These are phyloP conservation scores for Vanessa cardui DNA, from an alignment of 2,888 invertebrate species.

Conservation along the genomic window DNA sequence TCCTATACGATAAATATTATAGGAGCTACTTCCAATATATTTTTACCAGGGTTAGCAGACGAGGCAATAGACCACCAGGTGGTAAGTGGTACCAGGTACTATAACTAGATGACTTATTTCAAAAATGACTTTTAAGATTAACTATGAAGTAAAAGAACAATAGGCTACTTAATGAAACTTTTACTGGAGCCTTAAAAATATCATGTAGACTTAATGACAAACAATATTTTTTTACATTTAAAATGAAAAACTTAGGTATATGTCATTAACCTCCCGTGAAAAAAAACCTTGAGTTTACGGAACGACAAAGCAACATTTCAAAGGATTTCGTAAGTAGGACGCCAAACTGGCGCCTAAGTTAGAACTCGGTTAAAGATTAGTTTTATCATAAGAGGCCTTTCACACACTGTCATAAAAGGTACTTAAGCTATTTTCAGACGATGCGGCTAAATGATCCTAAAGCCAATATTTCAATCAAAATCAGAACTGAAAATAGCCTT, in stretches of 20 bases:
- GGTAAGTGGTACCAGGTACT: too few relatives aligned
- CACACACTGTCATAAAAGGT: neutral
- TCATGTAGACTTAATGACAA: too few relatives aligned
- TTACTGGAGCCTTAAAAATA: rapidly evolving
- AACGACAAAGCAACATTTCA: slow-evolving; percentile 6
- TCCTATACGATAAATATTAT: too few relatives aligned
- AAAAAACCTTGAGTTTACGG: neutral
- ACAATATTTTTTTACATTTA: neutral
- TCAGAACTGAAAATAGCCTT: too few relatives aligned
- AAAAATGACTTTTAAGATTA: too few relatives aligned
- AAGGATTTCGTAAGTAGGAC: slow-evolving; percentile 15
- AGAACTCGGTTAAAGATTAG: slow-evolving; percentile 14
- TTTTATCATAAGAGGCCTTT: neutral
- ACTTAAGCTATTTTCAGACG: neutral
- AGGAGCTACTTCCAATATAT: too few relatives aligned
- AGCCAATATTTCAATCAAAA: neutral
- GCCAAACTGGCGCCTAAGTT: neutral
- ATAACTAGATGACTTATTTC: too few relatives aligned
- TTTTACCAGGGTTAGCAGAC: too few relatives aligned
- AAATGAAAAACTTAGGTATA: neutral
- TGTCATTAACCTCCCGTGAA: neutral
- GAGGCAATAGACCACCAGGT: too few relatives aligned
- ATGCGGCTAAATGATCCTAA: too few relatives aligned
- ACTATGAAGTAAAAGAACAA: too few relatives aligned
- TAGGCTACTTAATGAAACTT: too few relatives aligned